Base-by-base conservation (phyloP, 2,888 invertebrate species). In the Dugesia japonica region DNA sequence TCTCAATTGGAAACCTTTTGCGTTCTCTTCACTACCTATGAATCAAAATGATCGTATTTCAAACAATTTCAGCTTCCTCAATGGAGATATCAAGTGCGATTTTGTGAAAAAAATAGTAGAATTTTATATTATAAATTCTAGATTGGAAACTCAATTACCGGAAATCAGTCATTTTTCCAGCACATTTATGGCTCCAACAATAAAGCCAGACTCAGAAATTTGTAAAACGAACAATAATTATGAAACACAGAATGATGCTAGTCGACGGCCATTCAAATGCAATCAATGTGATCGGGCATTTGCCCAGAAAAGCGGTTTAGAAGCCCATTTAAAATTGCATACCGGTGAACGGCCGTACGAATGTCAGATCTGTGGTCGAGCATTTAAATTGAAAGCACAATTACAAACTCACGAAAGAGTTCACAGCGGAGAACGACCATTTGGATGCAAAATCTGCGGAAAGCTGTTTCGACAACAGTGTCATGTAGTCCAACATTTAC, bases 391-490 rank as follows among this genome's bases (percentile, higher is more conserved):
- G 72, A 76, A 76, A 33, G 71, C 71, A 23, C 76, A 76, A 33
- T 27, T 76, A 73, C 71, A 71, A 13, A 76, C 76, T 13, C 76
- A 76, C 73, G 31, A 72, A 26, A 56, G 76, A 26, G 76, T 76
- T 17, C 76, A 76, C 76, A 76, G 76, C 23, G 76, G 76, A 13
- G 76, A 76, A 26, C 76, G 76, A 9, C 76, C 76, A 26, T 76
- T 72, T 28, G 76, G 76, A 23, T 76, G 76, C 72, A 76, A 72
- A 33, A 27, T 76, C 15, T 76, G 76, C 73, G 76, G 76, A 13
- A 76, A 76, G 26, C 33, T 76, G 13, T 76, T 76, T 28, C 76
- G 76, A 15, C 76, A 76, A 33, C 76, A 76, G 28, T 72, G 76
- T 73, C 76, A 76, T 20, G 76, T 76, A 20, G 76, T 76, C 1